phyloP scores from a whole-genome alignment of 2,797 vertebrate species.

The Miichthys miiuy region DNA sequence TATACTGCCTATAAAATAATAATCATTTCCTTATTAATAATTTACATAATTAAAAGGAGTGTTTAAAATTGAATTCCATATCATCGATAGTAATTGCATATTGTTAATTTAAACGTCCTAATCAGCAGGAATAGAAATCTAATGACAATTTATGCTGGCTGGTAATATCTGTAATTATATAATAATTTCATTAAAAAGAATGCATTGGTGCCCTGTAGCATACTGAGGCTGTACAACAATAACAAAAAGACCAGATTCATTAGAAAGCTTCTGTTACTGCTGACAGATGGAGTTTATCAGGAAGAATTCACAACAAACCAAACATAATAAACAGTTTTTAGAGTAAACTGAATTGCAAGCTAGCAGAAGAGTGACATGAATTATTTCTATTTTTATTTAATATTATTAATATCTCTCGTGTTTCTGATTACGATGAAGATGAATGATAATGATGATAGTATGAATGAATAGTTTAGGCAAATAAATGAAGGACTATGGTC shows the following conservation, averaged over 20 bases:
- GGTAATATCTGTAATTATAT: conserved; percentile 29
- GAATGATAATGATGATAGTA: not conserved
- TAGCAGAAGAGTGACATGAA: not conserved
- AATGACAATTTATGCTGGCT: conserved; percentile 37
- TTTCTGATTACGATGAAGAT: not conserved
- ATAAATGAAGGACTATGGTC: not conserved
- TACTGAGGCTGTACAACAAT: conserved; percentile 30
- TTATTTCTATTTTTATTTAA: conserved; percentile 11
- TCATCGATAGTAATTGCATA: conserved; percentile 32
- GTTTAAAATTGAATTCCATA: conserved; percentile 13
- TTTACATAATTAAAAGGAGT: conserved; percentile 10
- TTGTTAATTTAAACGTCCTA: conserved; percentile 39
- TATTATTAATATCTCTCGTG: not conserved
- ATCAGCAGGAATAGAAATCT: conserved; percentile 49
- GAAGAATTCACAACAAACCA: conserved; percentile 27
- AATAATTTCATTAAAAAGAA: conserved; percentile 54
- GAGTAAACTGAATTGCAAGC: conserved; percentile 20
- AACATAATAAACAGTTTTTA: conserved; percentile 17
- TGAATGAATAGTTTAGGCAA: conserved; percentile 4
- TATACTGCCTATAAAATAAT: not conserved
- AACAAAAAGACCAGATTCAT: conserved; percentile 27
- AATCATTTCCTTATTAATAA: conserved; percentile 3
- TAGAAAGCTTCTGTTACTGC: conserved; percentile 28
- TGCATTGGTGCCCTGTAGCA: conserved; percentile 25
- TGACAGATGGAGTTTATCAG: conserved; percentile 38